Conservation (phyloP, 2,888 invertebrate genomes). For the Monoplex corrugatus region DNA sequence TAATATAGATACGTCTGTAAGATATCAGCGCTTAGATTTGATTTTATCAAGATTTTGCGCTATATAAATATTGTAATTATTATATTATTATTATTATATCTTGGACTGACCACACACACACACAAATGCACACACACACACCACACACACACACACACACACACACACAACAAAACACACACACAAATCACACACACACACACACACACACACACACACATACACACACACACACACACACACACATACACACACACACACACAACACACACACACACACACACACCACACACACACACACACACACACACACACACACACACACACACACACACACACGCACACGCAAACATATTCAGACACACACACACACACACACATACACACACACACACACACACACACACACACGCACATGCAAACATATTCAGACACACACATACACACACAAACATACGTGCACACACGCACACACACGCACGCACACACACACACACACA, state of each 20-base stretch:
- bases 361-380: not conserved
- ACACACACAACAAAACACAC: not conserved
- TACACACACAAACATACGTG: not conserved
- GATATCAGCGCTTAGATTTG: no score
- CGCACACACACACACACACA: no score
- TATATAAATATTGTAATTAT: no score
- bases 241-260: not conserved
- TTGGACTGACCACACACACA: no score
- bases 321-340: conserved; percentile 16
- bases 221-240: conserved; percentile 17
- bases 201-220: conserved; percentile 12
- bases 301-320: conserved; percentile 9
- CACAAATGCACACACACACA: not conserved
- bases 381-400: not conserved
- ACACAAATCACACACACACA: conserved; percentile 31
- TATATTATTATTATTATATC: no score
- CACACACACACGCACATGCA: not conserved
- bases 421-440: not conserved
- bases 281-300: not conserved
- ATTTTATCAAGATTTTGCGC: no score
- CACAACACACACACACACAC: not conserved
- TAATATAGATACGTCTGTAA: no score
- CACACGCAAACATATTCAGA: not conserved
- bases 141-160: not conserved
- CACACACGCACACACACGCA: no score